Conservation (phyloP, 2,113 vertebrate genomes). For the Platysternon megacephalum region DNA sequence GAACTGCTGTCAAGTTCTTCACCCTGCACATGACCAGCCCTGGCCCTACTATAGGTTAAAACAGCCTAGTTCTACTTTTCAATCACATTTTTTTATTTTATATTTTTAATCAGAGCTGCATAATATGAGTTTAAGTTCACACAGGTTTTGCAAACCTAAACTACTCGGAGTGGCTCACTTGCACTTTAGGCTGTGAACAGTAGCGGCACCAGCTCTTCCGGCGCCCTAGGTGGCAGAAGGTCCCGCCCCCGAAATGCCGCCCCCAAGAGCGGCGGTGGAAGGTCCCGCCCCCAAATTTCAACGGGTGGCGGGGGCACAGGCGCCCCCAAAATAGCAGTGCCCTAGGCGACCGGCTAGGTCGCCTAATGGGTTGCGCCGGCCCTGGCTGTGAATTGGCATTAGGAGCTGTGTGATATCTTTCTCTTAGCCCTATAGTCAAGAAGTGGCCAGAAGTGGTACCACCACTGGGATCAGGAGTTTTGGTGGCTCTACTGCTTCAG, state of each 20-base stretch:
- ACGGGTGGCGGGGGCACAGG: no score
- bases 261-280: no score
- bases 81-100: neutral
- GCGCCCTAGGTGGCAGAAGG: no score
- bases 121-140: neutral
- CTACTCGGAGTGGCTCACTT: neutral
- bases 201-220: no score
- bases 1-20: neutral
- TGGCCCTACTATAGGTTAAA: accelerated
- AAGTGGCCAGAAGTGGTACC: neutral
- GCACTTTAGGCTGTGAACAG: neutral
- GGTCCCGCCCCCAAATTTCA: no score
- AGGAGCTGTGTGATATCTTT: neutral
- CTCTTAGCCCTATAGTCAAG: neutral
- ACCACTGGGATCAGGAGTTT: neutral
- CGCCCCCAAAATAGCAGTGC: no score
- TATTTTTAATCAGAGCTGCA: neutral
- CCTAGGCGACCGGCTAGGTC: no score
- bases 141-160: neutral
- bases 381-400: no score
- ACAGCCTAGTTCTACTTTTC: neutral
- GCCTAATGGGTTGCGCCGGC: no score
- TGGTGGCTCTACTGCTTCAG: neutral
- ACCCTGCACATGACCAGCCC: neutral
- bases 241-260: no score